A percentile compares a stretch with the other conserved stretches of the same genome.
Evolutionary conservation across 2,888 invertebrate species (phyloP).

Genomic region (Eurytoma californica): DNA sequence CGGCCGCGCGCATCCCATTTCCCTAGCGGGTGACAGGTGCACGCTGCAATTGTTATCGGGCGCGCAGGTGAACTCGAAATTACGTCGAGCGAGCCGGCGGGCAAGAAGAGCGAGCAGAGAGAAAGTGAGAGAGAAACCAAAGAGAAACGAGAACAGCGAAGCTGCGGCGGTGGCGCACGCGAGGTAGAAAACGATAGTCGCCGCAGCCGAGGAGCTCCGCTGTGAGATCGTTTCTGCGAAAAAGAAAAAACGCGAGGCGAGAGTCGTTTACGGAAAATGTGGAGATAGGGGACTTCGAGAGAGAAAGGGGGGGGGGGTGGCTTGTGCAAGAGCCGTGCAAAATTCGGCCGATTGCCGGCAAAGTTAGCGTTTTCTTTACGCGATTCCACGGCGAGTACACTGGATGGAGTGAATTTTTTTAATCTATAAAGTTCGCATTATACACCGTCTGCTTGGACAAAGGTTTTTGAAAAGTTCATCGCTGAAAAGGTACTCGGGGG

Average conservation of each 20-base stretch:
- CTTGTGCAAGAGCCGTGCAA: neutral
- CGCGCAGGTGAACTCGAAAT: conserved; percentile 33
- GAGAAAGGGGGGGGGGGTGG: neutral
- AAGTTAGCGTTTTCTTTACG: too few species aligned
- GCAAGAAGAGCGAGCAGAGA: neutral
- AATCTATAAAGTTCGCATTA: too few species aligned
- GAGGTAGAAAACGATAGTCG: neutral
- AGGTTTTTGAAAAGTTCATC: too few species aligned
- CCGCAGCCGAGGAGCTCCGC: neutral
- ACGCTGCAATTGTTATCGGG: conserved; percentile 45
- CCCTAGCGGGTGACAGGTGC: conserved; percentile 44
- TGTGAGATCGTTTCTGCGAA: conserved; percentile 7
- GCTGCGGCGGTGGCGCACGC: neutral
- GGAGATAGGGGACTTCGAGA: neutral
- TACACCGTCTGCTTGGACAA: too few species aligned
- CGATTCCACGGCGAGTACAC: too few species aligned
- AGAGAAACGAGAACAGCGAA: neutral
- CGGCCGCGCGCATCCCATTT: conserved; percentile 29
- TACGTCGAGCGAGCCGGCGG: conserved; percentile 10
- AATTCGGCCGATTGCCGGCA: too few species aligned
- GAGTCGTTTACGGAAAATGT: too few species aligned
- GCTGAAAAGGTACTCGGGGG: neutral
- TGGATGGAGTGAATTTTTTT: too few species aligned
- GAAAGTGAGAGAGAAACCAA: neutral
- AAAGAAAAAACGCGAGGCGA: neutral